A percentile compares a stretch with the other conserved stretches of the same genome.
Evolutionary conservation across 2,888 invertebrate genomes (phyloP).

Genomic region (Falcaria lacertinaria): DNA sequence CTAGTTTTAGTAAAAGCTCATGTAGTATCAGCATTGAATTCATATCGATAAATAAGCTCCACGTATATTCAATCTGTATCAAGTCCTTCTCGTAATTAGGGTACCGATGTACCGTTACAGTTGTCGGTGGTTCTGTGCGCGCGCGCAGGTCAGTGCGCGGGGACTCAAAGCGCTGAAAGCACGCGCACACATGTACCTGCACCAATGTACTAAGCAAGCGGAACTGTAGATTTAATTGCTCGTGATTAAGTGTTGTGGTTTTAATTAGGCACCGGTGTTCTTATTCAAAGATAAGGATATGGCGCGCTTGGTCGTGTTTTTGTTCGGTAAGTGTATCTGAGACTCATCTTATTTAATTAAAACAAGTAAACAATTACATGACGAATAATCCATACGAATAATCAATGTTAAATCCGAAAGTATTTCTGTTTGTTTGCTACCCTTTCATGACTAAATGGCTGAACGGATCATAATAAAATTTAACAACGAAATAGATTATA

Average conservation of each 20-base stretch:
- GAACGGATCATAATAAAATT: too few species aligned
- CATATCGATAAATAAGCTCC: slow-evolving; percentile 1
- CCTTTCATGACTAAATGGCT: too few species aligned
- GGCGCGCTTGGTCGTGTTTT: slow-evolving; percentile 14
- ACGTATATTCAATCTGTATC: slow-evolving; percentile 5
- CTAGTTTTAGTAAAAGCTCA: too few species aligned
- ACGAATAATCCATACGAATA: too few species aligned
- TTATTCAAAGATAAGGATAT: slow-evolving; percentile 9
- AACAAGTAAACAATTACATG: too few species aligned
- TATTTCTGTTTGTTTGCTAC: too few species aligned
- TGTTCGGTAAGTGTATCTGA: slow-evolving; percentile 14
- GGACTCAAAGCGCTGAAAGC: slow-evolving; percentile 3
- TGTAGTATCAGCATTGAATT: too few species aligned
- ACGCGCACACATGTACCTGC: not conserved
- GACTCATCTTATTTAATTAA: not conserved
- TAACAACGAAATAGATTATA: too few species aligned
- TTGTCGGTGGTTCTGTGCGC: slow-evolving; percentile 23
- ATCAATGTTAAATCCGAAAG: too few species aligned
- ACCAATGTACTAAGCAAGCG: not conserved
- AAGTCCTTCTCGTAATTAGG: slow-evolving; percentile 28
- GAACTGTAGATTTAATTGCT: not conserved
- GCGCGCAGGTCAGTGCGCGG: slow-evolving; percentile 15
- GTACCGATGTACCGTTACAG: slow-evolving; percentile 26
- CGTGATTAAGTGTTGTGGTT: slow-evolving; percentile 13
- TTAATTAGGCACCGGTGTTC: slow-evolving; percentile 12